These are phyloP conservation scores for Tympanoctomys barrerae DNA, from an alignment of 2,797 vertebrate species.

Conservation along the genomic window DNA sequence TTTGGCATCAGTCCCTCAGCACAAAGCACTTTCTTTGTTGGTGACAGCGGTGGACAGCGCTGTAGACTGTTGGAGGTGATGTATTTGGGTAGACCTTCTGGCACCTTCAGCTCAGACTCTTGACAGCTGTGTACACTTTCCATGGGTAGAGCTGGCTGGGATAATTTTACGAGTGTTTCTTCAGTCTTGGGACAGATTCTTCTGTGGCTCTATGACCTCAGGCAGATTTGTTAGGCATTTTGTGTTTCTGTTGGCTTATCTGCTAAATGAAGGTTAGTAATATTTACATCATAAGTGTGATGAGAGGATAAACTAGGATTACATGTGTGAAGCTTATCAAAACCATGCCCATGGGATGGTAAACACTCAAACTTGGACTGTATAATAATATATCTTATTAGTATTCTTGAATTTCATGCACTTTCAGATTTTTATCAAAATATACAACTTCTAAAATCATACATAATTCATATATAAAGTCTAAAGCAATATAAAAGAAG, in stretches of 20 bases:
- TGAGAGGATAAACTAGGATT: conserved; percentile 13
- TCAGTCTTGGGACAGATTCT: conserved; percentile 58
- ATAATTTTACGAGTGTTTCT: conserved; percentile 75
- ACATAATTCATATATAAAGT: conserved; percentile 13
- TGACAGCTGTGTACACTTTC: conserved; percentile 68
- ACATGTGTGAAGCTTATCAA: conserved; percentile 49
- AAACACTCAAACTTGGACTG: neutral
- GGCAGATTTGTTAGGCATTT: conserved; percentile 64
- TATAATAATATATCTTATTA: neutral
- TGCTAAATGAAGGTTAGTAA: conserved; percentile 64
- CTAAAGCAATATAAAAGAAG: neutral
- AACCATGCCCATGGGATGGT: neutral
- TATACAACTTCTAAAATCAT: conserved; percentile 28
- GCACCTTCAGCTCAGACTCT: conserved; percentile 61
- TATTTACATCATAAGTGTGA: conserved; percentile 53
- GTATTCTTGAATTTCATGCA: neutral
- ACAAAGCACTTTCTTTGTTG: conserved; percentile 22
- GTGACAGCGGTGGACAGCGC: conserved; percentile 39
- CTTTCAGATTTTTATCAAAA: conserved; percentile 43
- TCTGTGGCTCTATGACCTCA: conserved; percentile 45
- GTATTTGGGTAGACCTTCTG: conserved; percentile 66
- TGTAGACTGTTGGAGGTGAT: conserved; percentile 18
- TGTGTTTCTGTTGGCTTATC: conserved; percentile 56
- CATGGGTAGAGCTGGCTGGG: conserved; percentile 36
- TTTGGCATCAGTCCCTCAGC: neutral